Evolutionary conservation across 2,113 vertebrate species (phyloP).

Genomic region (Eurypyga helias): DNA sequence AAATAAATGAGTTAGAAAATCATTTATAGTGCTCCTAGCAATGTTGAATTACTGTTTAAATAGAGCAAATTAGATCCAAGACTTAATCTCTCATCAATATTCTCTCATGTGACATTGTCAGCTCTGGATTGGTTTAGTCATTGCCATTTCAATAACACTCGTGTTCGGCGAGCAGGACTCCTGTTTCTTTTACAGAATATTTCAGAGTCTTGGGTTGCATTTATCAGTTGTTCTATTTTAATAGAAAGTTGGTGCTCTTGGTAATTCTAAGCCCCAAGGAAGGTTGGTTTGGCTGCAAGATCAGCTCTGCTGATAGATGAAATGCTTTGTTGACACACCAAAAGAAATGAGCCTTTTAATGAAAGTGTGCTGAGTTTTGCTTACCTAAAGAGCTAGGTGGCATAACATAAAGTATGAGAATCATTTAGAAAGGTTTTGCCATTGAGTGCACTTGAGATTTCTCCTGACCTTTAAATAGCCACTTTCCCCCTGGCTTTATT

Average conservation of each 20-base stretch:
- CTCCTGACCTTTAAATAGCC: neutral
- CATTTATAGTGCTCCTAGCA: slow-evolving; percentile 8
- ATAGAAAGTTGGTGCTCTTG: neutral
- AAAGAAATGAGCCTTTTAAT: slow-evolving; percentile 10
- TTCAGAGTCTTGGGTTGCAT: neutral
- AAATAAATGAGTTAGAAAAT: slow-evolving; percentile 46
- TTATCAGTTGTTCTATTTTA: neutral
- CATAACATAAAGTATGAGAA: neutral
- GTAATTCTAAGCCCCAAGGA: neutral
- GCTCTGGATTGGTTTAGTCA: slow-evolving; percentile 10
- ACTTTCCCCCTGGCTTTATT: neutral
- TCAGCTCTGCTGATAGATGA: neutral
- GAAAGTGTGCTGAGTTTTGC: neutral
- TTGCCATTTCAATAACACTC: neutral
- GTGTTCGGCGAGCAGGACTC: neutral
- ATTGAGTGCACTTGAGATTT: neutral
- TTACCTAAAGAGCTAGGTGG: neutral
- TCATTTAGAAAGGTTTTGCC: neutral
- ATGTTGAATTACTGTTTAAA: slow-evolving; percentile 35
- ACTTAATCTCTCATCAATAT: slow-evolving; percentile 17
- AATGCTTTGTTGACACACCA: neutral
- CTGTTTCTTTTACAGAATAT: neutral
- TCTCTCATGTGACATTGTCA: neutral
- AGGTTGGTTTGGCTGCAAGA: neutral
- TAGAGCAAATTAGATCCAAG: slow-evolving; percentile 27